These are phyloP conservation scores for Halictus rubicundus DNA, from an alignment of 1,140 invertebrate genomes.

Conservation along the genomic window DNA sequence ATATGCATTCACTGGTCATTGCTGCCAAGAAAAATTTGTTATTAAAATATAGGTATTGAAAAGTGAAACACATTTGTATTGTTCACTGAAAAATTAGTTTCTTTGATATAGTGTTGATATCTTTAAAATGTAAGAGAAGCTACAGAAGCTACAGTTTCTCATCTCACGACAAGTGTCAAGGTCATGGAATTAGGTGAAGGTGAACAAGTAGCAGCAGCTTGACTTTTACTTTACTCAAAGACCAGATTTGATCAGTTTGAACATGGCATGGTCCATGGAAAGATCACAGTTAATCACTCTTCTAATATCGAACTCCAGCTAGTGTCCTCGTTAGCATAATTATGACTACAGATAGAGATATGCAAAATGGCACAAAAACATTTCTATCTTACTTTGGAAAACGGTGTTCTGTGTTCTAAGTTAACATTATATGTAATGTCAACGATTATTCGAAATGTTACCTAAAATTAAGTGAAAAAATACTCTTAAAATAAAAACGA, in stretches of 20 bases:
- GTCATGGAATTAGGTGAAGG: constrained; percentile 76
- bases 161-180: constrained; percentile 71
- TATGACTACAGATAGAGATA: background rate
- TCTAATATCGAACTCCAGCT: background rate
- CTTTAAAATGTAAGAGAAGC: constrained; percentile 2
- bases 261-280: background rate
- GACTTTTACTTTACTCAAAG: constrained; percentile 66
- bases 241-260: constrained; percentile 32
- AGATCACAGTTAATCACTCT: background rate
- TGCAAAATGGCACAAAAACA: background rate
- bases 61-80: constrained; percentile 1
- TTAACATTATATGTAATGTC: background rate
- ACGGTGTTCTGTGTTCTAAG: background rate
- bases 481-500: background rate
- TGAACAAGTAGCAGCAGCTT: constrained; percentile 54
- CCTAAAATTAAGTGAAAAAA: background rate
- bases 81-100: background rate
- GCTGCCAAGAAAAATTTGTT: background rate
- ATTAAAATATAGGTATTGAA: background rate
- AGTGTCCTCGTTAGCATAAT: background rate
- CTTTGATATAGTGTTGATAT: background rate
- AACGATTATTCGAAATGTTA: background rate
- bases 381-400: background rate
- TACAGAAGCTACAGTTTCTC: background rate
- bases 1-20: background rate